These are phyloP conservation scores for Phoxinus dragarum DNA, from an alignment of 2,797 vertebrate genomes.

Conservation along the genomic window DNA sequence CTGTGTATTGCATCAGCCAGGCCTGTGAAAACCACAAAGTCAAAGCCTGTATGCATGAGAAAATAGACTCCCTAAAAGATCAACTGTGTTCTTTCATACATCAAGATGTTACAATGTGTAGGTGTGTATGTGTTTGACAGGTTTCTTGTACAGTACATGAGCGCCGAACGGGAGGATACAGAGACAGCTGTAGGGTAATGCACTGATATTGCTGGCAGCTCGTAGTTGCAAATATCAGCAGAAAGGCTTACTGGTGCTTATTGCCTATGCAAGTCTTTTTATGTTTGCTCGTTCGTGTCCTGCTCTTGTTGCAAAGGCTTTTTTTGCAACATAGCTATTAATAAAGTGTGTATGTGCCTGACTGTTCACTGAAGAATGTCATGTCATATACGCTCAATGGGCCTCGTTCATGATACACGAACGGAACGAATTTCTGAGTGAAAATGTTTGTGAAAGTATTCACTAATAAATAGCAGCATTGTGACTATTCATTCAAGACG, in stretches of 20 bases:
- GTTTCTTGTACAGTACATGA: constrained; percentile 68
- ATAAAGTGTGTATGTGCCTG: constrained; percentile 14
- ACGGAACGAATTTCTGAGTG: background rate
- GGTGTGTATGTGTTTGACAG: constrained; percentile 74
- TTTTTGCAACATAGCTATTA: constrained; percentile 63
- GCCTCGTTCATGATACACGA: constrained; percentile 12
- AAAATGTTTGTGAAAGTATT: background rate
- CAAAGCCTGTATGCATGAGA: constrained; percentile 14
- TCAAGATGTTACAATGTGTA: constrained; percentile 67
- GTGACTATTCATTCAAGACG: background rate
- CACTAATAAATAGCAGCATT: background rate
- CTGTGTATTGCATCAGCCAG: constrained; percentile 23
- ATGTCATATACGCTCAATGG: background rate
- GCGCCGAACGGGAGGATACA: constrained; percentile 72
- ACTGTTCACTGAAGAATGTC: background rate
- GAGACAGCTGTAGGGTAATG: constrained; percentile 70
- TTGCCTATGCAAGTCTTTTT: constrained; percentile 73
- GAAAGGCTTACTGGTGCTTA: constrained; percentile 72
- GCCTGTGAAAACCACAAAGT: constrained; percentile 1
- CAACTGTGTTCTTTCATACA: constrained; percentile 12
- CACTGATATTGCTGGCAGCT: constrained; percentile 72
- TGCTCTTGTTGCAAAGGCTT: constrained; percentile 63
- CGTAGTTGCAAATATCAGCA: constrained; percentile 74
- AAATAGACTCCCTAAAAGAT: constrained; percentile 21
- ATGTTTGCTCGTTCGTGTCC: constrained; percentile 65